Conservation (phyloP, 2,888 invertebrate species). For the Megaustenia siamemsis region DNA sequence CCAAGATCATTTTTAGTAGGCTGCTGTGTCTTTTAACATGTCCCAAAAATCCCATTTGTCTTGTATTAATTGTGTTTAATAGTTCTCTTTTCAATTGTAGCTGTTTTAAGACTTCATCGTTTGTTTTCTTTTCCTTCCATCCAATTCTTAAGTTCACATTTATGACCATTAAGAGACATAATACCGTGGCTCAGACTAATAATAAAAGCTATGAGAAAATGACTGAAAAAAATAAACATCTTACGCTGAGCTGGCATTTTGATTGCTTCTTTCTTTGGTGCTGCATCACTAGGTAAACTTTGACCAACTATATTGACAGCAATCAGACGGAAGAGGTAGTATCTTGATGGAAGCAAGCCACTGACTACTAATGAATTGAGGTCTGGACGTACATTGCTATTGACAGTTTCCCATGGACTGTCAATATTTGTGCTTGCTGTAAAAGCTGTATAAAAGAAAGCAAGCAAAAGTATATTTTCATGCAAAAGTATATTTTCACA, state of each 20-base stretch:
- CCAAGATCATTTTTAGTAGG: too few species aligned
- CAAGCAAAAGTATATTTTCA: neutral
- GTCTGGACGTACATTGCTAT: conserved; percentile 91
- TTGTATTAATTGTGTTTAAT: too few species aligned
- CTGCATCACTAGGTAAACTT: conserved; percentile 93
- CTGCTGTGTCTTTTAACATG: too few species aligned
- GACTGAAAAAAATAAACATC: conserved; percentile 65
- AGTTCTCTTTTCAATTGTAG: too few species aligned
- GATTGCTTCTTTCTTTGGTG: conserved; percentile 90
- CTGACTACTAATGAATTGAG: conserved; percentile 92
- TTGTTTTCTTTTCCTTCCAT: too few species aligned
- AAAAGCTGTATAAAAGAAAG: neutral
- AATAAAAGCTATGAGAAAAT: too few species aligned
- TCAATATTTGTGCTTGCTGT: conserved; percentile 57
- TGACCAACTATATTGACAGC: conserved; percentile 98
- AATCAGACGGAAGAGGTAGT: conserved; percentile 97
- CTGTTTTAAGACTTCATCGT: too few species aligned
- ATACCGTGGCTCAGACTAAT: too few species aligned
- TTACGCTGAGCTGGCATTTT: conserved; percentile 96
- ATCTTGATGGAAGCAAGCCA: conserved; percentile 92
- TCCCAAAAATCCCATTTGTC: too few species aligned
- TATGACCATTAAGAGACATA: too few species aligned
- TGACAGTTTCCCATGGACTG: conserved; percentile 82
- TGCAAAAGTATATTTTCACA: neutral
- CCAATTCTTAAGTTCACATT: too few species aligned